Evolutionary conservation across 1,140 invertebrate species (phyloP), one percentile per base, ranked within the genome.

Genomic region (Mercenaria mercenaria): DNA sequence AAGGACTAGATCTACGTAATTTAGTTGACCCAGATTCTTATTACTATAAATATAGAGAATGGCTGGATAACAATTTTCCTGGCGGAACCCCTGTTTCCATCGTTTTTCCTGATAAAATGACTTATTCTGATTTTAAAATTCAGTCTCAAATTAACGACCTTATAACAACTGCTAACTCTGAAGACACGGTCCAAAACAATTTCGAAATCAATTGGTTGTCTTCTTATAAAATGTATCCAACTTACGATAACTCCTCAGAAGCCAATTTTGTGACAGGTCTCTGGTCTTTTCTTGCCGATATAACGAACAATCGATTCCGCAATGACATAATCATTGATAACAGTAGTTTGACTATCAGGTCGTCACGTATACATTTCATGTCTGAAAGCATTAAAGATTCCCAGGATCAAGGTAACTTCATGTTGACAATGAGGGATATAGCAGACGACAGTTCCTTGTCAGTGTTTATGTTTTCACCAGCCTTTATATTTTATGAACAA

Each of bases 271-370:
- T 88, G 1, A 64, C 41, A 20, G 64, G 69, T 41, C 29, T 90
- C n/a, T 4, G 47, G 52, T 10, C 98, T 88, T 97, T 98, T 95
- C 96, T 96, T 82, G 87, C 94, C 6, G 89, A 92, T 32, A 92
- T 18, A 11, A 41, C 26, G 0, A 77, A 93, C 52, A 90, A 92
- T 1, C 52, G 92, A 18, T 94, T 98, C 93, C 97, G 97, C 4
- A 96, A 98, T 61, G 98, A 99, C 94, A 97, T 99, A 0, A 97
- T 97, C 91, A 98, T 99, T 90, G 98, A 98, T 91, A 97, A 98
- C 13, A 96, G 97, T 20, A 97, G 97, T 0, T 97, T 97, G 26
- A 96, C 97, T 88, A 99, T 99, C 98, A 98, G 98, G 0, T 97
- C 92, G 0, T 94, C 93, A 0, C 61, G 93, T 1, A 89, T 93